Percentiles rank a stretch among this genome's conserved stretches.
These are phyloP conservation scores for Caretta caretta DNA, from an alignment of 2,113 vertebrate genomes.

Conservation along the genomic window DNA sequence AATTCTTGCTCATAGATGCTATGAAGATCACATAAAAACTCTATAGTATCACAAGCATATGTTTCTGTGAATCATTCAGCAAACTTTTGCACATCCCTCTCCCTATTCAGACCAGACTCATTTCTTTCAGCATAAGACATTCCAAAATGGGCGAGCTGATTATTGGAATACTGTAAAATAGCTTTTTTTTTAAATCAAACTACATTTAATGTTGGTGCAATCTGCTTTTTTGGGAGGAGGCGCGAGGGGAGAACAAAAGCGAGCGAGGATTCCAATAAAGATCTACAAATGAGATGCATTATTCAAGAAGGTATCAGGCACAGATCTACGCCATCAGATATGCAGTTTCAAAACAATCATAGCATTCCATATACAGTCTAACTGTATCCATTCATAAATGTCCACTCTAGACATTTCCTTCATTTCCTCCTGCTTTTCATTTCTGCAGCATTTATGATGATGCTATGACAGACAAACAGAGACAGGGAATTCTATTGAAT, in stretches of 20 bases:
- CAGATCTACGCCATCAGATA: fast-evolving
- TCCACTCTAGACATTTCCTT: not conserved
- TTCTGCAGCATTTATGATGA: not conserved
- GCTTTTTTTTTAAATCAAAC: not conserved
- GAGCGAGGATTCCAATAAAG: not conserved
- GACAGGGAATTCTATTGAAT: not conserved
- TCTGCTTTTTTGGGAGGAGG: not conserved
- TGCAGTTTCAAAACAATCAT: not conserved
- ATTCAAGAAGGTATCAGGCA: not conserved
- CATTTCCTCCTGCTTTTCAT: not conserved
- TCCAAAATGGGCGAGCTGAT: not conserved
- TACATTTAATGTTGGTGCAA: not conserved
- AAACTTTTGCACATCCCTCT: not conserved
- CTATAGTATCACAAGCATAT: not conserved
- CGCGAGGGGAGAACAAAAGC: not conserved
- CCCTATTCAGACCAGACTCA: not conserved
- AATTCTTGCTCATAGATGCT: not conserved
- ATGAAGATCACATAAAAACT: not conserved
- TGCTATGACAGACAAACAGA: not conserved
- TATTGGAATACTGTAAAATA: not conserved
- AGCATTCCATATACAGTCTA: fast-evolving
- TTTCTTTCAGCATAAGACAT: not conserved
- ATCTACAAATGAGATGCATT: not conserved
- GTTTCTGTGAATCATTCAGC: not conserved
- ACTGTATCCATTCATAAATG: not conserved